These are phyloP conservation scores for Minunthozetes semirufus DNA, from an alignment of 2,888 invertebrate species.

Conservation along the genomic window DNA sequence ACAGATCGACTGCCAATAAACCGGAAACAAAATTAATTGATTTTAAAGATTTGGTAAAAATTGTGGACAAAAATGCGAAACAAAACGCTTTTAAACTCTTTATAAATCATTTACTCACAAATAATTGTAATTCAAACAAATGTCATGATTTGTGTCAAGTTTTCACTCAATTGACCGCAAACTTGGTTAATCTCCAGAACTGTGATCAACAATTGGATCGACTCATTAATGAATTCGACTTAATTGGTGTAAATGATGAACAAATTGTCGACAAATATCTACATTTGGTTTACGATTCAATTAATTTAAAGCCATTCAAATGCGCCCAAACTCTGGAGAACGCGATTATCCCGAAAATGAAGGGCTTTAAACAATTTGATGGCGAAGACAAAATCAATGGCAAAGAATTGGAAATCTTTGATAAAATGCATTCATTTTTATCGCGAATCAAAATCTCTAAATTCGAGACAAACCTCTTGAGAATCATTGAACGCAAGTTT, in stretches of 20 bases:
- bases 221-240: background rate
- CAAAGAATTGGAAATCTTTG: background rate
- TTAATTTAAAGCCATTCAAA: slow-evolving; percentile 25
- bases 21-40: background rate
- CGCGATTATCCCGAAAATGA: background rate
- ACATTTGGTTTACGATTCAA: slow-evolving; percentile 6
- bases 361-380: background rate
- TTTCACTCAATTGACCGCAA: background rate
- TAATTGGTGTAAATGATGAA: background rate
- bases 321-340: slow-evolving; percentile 1
- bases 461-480: background rate
- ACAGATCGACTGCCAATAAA: no score
- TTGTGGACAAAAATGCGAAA: background rate
- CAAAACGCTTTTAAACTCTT: background rate
- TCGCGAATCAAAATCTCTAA: background rate
- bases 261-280: background rate
- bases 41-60: background rate
- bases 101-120: background rate
- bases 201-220: background rate
- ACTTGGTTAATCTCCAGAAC: background rate
- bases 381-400: background rate
- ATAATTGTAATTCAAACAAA: background rate
- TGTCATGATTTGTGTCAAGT: slow-evolving; percentile 15
- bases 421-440: slow-evolving; percentile 22
- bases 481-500: slow-evolving; percentile 8